These are phyloP conservation scores for Camponotus pennsylvanicus DNA, from an alignment of 1,140 invertebrate species.

Conservation along the genomic window DNA sequence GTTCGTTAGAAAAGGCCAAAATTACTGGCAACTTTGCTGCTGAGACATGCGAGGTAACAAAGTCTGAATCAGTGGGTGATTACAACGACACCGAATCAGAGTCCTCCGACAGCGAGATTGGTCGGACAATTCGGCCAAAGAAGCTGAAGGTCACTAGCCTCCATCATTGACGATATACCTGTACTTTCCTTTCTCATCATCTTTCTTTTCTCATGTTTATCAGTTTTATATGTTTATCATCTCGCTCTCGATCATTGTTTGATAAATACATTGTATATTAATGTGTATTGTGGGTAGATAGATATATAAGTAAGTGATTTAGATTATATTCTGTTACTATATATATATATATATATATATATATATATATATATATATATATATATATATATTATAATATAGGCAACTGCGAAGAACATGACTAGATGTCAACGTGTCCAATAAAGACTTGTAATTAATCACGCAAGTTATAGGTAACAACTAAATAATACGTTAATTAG, in stretches of 20 bases:
- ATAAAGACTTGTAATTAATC: not conserved
- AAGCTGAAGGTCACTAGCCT: conserved; percentile 84
- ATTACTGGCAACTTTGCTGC: conserved; percentile 89
- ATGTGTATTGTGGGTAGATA: conserved; percentile 21
- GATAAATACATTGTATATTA: not conserved
- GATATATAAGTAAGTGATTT: conserved; percentile 21
- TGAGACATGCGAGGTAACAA: conserved; percentile 85
- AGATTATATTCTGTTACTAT: conserved; percentile 9
- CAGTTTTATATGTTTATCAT: conserved; percentile 15
- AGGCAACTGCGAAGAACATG: not conserved
- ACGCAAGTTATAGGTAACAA: too few relatives aligned
- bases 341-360: too few relatives aligned
- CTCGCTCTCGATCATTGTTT: not conserved
- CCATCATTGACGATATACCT: conserved; percentile 78
- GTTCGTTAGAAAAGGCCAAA: conserved; percentile 91
- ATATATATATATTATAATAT: not conserved
- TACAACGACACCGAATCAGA: conserved; percentile 87
- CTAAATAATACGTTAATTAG: too few relatives aligned
- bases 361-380: too few relatives aligned
- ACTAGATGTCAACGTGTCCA: not conserved
- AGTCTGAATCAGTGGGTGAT: conserved; percentile 82
- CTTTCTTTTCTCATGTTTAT: conserved; percentile 1
- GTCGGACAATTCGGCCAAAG: conserved; percentile 84
- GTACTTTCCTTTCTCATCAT: not conserved
- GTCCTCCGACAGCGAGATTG: conserved; percentile 86